These are phyloP conservation scores for Oryzias dopingdopingensis DNA, from an alignment of 2,797 vertebrate species.

Conservation along the genomic window DNA sequence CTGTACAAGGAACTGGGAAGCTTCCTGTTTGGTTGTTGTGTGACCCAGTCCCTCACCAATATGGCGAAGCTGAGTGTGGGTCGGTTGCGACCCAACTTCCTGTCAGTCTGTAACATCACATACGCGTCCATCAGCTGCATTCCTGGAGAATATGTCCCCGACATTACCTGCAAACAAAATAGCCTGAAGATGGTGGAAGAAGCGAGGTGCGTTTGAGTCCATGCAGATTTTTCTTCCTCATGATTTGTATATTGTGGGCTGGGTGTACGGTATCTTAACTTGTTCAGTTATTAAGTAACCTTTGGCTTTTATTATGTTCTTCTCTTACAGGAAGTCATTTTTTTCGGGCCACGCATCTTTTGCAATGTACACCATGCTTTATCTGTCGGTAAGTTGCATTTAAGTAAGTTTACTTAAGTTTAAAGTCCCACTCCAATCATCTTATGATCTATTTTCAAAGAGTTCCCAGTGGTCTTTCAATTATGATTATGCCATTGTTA, in stretches of 20 bases:
- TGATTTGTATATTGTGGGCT: slow-evolving; percentile 8
- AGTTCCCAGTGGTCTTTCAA: too few species aligned
- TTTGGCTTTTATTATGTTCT: slow-evolving; percentile 32
- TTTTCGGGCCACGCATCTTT: slow-evolving; percentile 84
- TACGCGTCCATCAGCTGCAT: slow-evolving; percentile 70
- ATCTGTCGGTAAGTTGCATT: slow-evolving; percentile 78
- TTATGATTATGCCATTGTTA: too few species aligned
- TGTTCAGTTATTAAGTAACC: slow-evolving; percentile 43
- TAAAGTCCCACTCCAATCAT: too few species aligned
- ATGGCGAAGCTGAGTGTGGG: slow-evolving; percentile 82
- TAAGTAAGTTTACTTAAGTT: too few species aligned
- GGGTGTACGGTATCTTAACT: background rate
- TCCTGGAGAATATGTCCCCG: slow-evolving; percentile 60
- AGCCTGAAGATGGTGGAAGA: slow-evolving; percentile 63
- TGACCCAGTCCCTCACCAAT: slow-evolving; percentile 81
- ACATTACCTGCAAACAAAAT: slow-evolving; percentile 54
- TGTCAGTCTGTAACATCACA: slow-evolving; percentile 76
- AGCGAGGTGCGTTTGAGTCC: slow-evolving; percentile 64
- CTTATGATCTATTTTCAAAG: too few species aligned
- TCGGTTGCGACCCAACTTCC: slow-evolving; percentile 79
- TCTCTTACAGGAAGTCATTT: slow-evolving; percentile 82
- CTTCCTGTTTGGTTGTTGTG: slow-evolving; percentile 79
- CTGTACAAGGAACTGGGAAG: slow-evolving; percentile 82
- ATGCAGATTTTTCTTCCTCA: slow-evolving; percentile 2
- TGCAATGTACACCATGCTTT: slow-evolving; percentile 83